Base-by-base conservation (phyloP, 2,113 vertebrate genomes). In the Amia ocellicauda region DNA sequence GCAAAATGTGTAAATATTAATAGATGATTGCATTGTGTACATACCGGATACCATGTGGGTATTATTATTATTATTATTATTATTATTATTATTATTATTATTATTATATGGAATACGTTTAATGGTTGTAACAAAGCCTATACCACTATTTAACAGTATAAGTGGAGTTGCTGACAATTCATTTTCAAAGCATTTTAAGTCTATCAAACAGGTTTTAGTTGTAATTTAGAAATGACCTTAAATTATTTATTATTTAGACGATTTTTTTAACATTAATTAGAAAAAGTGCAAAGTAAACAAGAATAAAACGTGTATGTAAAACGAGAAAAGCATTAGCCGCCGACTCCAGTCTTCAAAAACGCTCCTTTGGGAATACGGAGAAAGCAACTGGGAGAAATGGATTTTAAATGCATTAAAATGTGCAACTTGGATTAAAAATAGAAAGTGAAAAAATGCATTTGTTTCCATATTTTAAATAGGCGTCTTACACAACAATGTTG, bases 301-400 rank as follows among this genome's bases (percentile, higher is more conserved):
- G 50, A 57, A 64, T 75, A 70, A 72, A 67, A 74, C 57, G 70
- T 74, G 66, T 64, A 75, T 36, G 31, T 68, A 29, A 68, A 52
- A 62, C 29, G 54, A 53, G 20, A 61, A 26, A 52, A 36, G 31
- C 5, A 36, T 36, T 36, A 36, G 26, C 47, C 47, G 19, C 17
- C 62, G 58, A 71, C 57, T 58, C 58, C 28, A 52, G 13, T 53
- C 53, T 13, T 58, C 41, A 31, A 56, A 75, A 75, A 69, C 55
- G 67, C 28, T 68, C 69, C 57, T 67, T n/a, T 3, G 69, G 63
- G 71, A 62, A 61, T 66, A 50, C 55, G 17, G 40, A 16, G 29
- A 56, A 58, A 62, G 59, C 16, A 5, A 36, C 45, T 53, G 28
- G 13, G 47, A 57, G 31, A 36, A 36, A 36, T 11, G n/a, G 31